Base-by-base conservation (phyloP, 1,140 invertebrate species). In the Orchestia grillus region DNA sequence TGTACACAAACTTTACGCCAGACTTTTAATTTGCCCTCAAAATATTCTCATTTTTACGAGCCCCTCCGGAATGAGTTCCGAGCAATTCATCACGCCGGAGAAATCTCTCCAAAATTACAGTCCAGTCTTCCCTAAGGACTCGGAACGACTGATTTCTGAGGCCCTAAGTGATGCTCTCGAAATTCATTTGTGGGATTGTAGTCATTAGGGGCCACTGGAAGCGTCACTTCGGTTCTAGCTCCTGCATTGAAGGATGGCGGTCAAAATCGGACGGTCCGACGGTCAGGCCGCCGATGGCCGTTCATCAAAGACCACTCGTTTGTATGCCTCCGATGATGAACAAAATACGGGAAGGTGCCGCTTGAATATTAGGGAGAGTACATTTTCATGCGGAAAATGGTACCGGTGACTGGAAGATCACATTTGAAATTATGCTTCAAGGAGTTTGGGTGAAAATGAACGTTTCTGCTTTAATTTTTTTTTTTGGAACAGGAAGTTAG, bases 171-270 rank as follows among this genome's bases (percentile, higher is more conserved):
- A 94, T 47, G 92, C 92, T 94, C 44, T 44, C 43, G 92, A 94
- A 94, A 94, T 44, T 44, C 41, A 94, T 94, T 94, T 94, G 92
- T 45, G 44, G 92, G 44, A 94, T 94, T 94, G 92, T 94, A 44
- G 92, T 94, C 45, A 94, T 94, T 94, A 41, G 43, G 3, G 44
- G 92, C 43, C 4, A 94, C 36, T 94, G 92, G 92, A 44, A 94
- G 92, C 92, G 92, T 94, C 92, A 40, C 40, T 47, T 94, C 43
- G 40, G 44, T 94, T 90, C 8, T 42, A 94, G 92, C 44, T 94
- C 92, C 44, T 94, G 44, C 92, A 94, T 94, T 94, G 92, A 94
- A 15, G 44, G 92, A 94, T 94, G 92, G 92, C 44, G 92, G 43
- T 94, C 92, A 94, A 91, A 91, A 44, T 42, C 41, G 19, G 88